These are phyloP conservation scores for Panagrolaimus sp. DNA, from an alignment of 1,140 invertebrate genomes.

Conservation along the genomic window DNA sequence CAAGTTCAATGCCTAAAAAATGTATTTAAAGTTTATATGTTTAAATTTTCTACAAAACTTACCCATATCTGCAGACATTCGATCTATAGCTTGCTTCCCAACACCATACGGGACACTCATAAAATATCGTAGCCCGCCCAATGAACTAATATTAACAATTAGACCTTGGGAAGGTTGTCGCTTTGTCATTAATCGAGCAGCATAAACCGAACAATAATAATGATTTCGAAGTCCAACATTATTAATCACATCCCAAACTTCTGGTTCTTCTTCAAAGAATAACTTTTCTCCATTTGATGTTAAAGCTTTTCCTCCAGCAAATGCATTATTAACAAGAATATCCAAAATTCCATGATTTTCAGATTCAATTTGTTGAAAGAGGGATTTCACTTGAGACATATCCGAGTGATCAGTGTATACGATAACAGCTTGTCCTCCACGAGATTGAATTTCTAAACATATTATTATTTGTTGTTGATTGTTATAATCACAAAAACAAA, in stretches of 20 bases:
- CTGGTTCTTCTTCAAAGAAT: slow-evolving; percentile 60
- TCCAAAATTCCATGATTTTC: slow-evolving; percentile 61
- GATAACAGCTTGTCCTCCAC: slow-evolving; percentile 59
- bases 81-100: slow-evolving; percentile 54
- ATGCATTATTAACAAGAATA: slow-evolving; percentile 62
- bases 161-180: slow-evolving; percentile 57
- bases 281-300: slow-evolving; percentile 41
- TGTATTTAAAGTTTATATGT: no score
- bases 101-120: slow-evolving; percentile 60
- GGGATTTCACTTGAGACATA: slow-evolving; percentile 54
- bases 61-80: slow-evolving; percentile 61
- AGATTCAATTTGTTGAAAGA: slow-evolving; percentile 60
- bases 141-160: slow-evolving; percentile 63
- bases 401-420: slow-evolving; percentile 61
- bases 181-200: slow-evolving; percentile 61
- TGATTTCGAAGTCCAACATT: slow-evolving; percentile 63
- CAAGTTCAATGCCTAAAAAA: slow-evolving; percentile 56
- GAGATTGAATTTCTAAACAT: slow-evolving; percentile 29
- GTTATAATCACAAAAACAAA: slow-evolving; percentile 17
- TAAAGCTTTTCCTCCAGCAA: slow-evolving; percentile 53
- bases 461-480: slow-evolving; percentile 23
- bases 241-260: slow-evolving; percentile 61
- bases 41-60: no score
- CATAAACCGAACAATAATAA: slow-evolving; percentile 62
- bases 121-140: slow-evolving; percentile 61